Evolutionary conservation across 2,113 vertebrate species (phyloP).

Genomic region (Alosa alosa): DNA sequence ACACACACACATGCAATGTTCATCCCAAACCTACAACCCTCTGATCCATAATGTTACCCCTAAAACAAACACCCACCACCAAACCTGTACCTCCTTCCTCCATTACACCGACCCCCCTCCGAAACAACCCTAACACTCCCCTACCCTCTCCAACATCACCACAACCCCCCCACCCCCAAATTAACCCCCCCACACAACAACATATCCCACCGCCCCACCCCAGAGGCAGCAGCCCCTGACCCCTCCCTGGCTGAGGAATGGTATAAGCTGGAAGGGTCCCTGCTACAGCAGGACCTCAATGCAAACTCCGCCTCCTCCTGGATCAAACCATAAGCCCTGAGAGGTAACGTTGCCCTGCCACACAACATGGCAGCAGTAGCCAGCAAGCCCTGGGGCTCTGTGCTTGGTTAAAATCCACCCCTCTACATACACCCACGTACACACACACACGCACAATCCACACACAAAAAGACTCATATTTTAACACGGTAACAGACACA

Average conservation of each 20-base stretch:
- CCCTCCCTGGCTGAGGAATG: slow-evolving; percentile 65
- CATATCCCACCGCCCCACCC: slow-evolving; percentile 8
- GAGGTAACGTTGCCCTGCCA: slow-evolving; percentile 54
- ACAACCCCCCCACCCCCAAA: slow-evolving; percentile 43
- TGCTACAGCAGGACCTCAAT: slow-evolving; percentile 71
- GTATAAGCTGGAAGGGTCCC: slow-evolving; percentile 66
- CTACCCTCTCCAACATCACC: not conserved
- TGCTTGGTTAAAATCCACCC: slow-evolving; percentile 6
- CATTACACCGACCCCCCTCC: not conserved
- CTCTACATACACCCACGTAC: slow-evolving; percentile 29
- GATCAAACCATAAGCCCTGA: slow-evolving; percentile 69
- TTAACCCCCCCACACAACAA: not conserved
- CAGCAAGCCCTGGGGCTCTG: not conserved
- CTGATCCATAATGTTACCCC: slow-evolving; percentile 52
- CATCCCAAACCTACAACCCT: slow-evolving; percentile 53
- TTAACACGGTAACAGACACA: slow-evolving; percentile 24
- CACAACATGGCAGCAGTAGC: not conserved
- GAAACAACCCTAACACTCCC: not conserved
- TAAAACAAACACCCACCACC: slow-evolving; percentile 58
- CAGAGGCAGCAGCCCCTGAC: slow-evolving; percentile 49
- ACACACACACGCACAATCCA: slow-evolving; percentile 24
- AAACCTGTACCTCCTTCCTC: not conserved
- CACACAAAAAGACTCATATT: slow-evolving; percentile 37
- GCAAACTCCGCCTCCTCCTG: slow-evolving; percentile 69
- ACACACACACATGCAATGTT: slow-evolving; percentile 7